Evolutionary conservation across 2,888 invertebrate genomes (phyloP).

Genomic region (Lysandra bellargus): DNA sequence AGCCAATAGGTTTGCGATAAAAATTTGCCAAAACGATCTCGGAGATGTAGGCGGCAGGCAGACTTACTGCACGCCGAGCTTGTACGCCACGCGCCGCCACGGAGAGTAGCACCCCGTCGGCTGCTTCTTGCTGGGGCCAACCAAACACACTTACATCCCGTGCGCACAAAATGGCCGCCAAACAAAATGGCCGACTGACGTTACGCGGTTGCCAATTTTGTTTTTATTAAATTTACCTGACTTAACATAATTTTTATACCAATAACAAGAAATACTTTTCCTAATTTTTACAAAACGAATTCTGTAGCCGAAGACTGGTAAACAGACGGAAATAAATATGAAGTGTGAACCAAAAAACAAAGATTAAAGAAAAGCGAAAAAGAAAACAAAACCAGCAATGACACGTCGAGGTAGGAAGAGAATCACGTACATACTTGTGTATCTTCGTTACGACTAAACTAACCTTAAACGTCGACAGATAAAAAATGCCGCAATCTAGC

Average conservation of each 20-base stretch:
- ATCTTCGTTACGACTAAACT: slow-evolving; percentile 54
- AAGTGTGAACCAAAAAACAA: slow-evolving; percentile 28
- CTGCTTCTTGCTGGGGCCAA: slow-evolving; percentile 83
- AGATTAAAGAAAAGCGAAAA: slow-evolving; percentile 49
- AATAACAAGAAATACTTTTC: neutral
- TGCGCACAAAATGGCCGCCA: slow-evolving; percentile 32
- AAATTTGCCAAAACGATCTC: slow-evolving; percentile 38
- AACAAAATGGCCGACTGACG: slow-evolving; percentile 7
- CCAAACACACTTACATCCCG: slow-evolving; percentile 42
- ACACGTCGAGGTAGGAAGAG: slow-evolving; percentile 32
- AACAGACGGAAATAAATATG: slow-evolving; percentile 20
- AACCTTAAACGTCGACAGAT: slow-evolving; percentile 35
- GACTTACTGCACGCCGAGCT: slow-evolving; percentile 97
- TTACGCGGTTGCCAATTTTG: neutral
- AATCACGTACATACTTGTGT: slow-evolving; percentile 66
- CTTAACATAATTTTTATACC: neutral
- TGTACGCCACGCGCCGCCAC: slow-evolving; percentile 96
- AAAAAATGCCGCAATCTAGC: slow-evolving; percentile 33
- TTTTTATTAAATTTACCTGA: neutral
- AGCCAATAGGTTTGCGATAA: slow-evolving; percentile 36
- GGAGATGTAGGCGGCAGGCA: slow-evolving; percentile 35
- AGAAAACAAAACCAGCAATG: slow-evolving; percentile 40
- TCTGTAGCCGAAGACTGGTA: neutral
- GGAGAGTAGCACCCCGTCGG: slow-evolving; percentile 90
- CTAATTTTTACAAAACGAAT: neutral